Evolutionary conservation across 2,113 vertebrate species (phyloP).

Genomic region (Coreoperca whiteheadi): DNA sequence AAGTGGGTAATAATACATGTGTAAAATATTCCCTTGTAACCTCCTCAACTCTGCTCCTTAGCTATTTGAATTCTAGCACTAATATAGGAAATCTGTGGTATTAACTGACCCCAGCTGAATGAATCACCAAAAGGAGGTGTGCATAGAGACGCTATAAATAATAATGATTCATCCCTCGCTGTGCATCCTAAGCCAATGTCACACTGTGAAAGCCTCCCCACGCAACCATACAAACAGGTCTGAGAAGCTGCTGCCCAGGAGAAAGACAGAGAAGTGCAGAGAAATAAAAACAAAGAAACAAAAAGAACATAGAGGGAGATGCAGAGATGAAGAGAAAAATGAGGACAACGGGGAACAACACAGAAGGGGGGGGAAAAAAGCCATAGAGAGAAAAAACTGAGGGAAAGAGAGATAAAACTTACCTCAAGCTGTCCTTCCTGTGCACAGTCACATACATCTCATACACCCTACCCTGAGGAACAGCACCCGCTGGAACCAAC

Average conservation of each 20-base stretch:
- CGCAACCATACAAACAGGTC: slow-evolving; percentile 27
- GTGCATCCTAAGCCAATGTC: slow-evolving; percentile 28
- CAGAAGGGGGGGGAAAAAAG: not conserved
- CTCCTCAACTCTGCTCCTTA: not conserved
- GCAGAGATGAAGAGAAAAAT: slow-evolving; percentile 32
- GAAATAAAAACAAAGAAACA: slow-evolving; percentile 18
- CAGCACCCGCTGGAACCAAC: slow-evolving; percentile 95
- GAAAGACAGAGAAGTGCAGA: slow-evolving; percentile 14
- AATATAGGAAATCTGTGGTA: slow-evolving; percentile 8
- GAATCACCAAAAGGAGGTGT: slow-evolving; percentile 22
- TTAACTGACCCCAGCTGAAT: slow-evolving; percentile 41
- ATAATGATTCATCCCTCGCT: slow-evolving; percentile 32
- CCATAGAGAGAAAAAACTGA: not conserved
- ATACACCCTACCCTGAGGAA: slow-evolving; percentile 96
- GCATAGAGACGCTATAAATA: slow-evolving; percentile 31
- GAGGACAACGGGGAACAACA: slow-evolving; percentile 1
- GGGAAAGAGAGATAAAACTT: slow-evolving; percentile 60
- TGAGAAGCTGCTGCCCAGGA: slow-evolving; percentile 21
- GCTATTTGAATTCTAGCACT: slow-evolving; percentile 26
- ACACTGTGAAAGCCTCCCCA: slow-evolving; percentile 27
- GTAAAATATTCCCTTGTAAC: slow-evolving; percentile 36
- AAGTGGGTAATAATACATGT: slow-evolving; percentile 31
- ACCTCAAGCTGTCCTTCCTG: slow-evolving; percentile 98
- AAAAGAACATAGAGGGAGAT: slow-evolving; percentile 18
- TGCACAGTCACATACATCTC: slow-evolving; percentile 99